Conservation (phyloP, 2,113 vertebrate genomes). For the Sylvilagus bachmani region DNA sequence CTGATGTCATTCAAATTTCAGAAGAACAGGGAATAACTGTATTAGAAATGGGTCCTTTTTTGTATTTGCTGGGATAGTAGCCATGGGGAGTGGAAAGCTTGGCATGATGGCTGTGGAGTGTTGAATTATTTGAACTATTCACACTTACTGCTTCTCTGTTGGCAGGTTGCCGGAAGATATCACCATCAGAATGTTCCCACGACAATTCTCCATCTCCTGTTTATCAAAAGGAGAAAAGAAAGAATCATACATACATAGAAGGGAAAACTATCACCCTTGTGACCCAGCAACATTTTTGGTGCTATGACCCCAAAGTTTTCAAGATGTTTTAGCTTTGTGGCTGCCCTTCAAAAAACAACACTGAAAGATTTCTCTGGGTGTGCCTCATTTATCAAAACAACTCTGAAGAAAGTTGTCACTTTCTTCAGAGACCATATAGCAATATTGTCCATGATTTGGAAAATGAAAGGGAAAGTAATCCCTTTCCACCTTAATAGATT, state of each 20-base stretch:
- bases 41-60: slow-evolving; percentile 31
- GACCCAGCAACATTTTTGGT: slow-evolving; percentile 51
- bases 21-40: slow-evolving; percentile 36
- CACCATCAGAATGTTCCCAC: slow-evolving; percentile 90
- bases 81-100: slow-evolving; percentile 52
- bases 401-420: slow-evolving; percentile 57
- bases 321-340: slow-evolving; percentile 28
- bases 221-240: slow-evolving; percentile 66
- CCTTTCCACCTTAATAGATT: slow-evolving; percentile 44
- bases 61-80: slow-evolving; percentile 21
- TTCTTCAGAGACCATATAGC: slow-evolving; percentile 25
- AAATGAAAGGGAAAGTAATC: slow-evolving; percentile 67
- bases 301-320: slow-evolving; percentile 43
- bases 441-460: slow-evolving; percentile 56
- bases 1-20: slow-evolving; percentile 41
- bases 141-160: slow-evolving; percentile 93
- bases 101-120: slow-evolving; percentile 32
- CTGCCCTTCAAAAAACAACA: slow-evolving; percentile 33
- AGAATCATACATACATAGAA: slow-evolving; percentile 67
- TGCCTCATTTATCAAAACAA: slow-evolving; percentile 68
- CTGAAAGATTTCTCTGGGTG: slow-evolving; percentile 1
- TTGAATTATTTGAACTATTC: slow-evolving; percentile 67
- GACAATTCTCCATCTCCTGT: slow-evolving; percentile 90
- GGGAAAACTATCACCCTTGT: slow-evolving; percentile 59
- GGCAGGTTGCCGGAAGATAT: slow-evolving; percentile 90